A percentile compares a stretch with the other conserved stretches of the same genome.
Conservation (phyloP, 2,888 invertebrate species). For the Philopedon plagiatum region DNA sequence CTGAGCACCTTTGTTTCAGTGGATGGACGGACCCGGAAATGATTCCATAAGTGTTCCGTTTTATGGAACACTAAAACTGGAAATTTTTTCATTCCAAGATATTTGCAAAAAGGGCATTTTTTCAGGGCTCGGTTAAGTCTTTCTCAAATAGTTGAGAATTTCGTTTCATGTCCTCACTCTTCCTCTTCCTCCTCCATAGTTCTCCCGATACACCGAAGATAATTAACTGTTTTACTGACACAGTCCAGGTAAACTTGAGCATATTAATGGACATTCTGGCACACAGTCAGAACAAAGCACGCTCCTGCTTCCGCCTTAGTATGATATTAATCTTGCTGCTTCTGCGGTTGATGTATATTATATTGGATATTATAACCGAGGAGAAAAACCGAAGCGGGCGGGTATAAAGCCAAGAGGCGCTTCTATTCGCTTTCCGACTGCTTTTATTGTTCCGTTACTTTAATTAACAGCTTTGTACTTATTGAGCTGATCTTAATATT, state of each 20-base stretch:
- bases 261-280: conserved; percentile 23
- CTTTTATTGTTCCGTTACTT: conserved; percentile 42
- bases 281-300: conserved; percentile 35
- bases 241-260: background rate
- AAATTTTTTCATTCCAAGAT: too few species aligned
- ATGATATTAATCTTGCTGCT: conserved; percentile 68
- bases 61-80: too few species aligned
- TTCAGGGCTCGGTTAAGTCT: too few species aligned
- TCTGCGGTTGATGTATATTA: conserved; percentile 70
- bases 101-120: too few species aligned
- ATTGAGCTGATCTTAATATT: conserved; percentile 41
- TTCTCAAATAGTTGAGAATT: too few species aligned
- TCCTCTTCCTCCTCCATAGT: too few species aligned
- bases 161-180: too few species aligned
- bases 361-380: conserved; percentile 68
- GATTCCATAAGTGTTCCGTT: too few species aligned
- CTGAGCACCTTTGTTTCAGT: too few species aligned
- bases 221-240: too few species aligned
- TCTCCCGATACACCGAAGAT: too few species aligned
- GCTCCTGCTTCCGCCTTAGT: conserved; percentile 62
- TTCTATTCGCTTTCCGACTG: conserved; percentile 32
- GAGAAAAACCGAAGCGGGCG: conserved; percentile 56
- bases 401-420: conserved; percentile 27
- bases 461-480: conserved; percentile 49
- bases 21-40: too few species aligned